Evolutionary conservation across 2,797 vertebrate species (phyloP), one percentile per base, ranked within the genome.

Genomic region (Brotula barbata): DNA sequence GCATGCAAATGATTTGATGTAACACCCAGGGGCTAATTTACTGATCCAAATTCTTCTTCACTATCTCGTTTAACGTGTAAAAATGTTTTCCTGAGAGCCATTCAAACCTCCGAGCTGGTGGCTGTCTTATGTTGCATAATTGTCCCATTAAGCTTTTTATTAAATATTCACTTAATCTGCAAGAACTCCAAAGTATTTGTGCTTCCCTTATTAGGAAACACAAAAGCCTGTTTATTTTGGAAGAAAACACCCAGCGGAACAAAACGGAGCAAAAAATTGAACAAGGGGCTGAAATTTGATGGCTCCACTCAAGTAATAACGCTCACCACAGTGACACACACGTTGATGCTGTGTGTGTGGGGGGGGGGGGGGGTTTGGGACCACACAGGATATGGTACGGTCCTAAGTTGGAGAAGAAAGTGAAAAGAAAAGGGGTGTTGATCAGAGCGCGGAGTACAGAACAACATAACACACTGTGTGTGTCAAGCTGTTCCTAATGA

Each of bases 401-500:
- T 16, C 12, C 43, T 4, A 41, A 71, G 34, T 47, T 37, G 16
- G 7, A 64, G 6, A 58, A 48, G 54, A 64, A 73, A 46, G 37
- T 56, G 51, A 21, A 48, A 25, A 5, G 12, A 61, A 25, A 48
- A 14, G 7, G 15, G 46, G 34, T 21, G 46, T 16, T 47, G 55
- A 41, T 55, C 50, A 53, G 28, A n/a, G 31, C 28, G 28, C 42
- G 16, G 22, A 8, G 25, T 70, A 41, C 40, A 61, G 52, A 70
- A 40, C 41, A 74, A 25, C 14, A 1, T 15, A 13, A 56, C 5
- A 15, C 47, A 48, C 28, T 40, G 56, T 68, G 67, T 62, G 62
- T 71, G 44, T 57, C 58, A 52, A 40, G 39, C 65, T 68, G 76
- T 71, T 68, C 51, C 22, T 76, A 73, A 75, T 77, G 72, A 64